Percentiles rank a stretch among this genome's conserved stretches.
These are phyloP conservation scores for Agrotis clavis DNA, from an alignment of 2,888 invertebrate species.

Conservation along the genomic window DNA sequence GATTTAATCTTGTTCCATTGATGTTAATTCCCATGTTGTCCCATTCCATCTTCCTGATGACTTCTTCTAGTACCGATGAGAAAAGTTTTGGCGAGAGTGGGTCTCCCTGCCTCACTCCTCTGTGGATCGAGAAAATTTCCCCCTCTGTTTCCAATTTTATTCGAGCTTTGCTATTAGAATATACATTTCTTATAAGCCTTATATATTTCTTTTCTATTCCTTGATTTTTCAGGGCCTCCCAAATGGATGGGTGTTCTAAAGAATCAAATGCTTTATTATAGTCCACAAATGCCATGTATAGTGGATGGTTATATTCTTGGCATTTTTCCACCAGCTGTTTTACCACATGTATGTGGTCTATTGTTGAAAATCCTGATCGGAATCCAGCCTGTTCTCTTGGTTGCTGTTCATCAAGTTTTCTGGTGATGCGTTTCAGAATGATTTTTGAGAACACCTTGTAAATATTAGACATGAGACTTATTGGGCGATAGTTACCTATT, in stretches of 20 bases:
- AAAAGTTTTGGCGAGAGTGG: background rate
- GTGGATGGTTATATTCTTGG: background rate
- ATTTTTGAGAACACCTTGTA: no score
- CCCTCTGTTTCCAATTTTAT: background rate
- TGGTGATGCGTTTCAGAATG: no score
- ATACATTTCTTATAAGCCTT: background rate
- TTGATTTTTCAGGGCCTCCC: background rate
- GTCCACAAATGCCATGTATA: background rate
- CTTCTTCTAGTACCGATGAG: background rate
- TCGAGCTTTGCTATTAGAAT: background rate
- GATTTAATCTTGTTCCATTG: background rate
- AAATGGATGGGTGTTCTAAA: background rate
- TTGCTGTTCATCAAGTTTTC: no score
- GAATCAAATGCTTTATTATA: background rate
- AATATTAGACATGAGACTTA: no score
- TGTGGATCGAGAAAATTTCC: background rate
- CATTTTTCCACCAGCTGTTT: no score
- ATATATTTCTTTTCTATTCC: background rate
- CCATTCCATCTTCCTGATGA: background rate
- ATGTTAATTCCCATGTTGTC: background rate
- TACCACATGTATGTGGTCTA: no score
- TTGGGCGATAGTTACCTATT: no score
- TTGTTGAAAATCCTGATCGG: no score
- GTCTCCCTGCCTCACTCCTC: background rate
- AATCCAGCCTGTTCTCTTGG: no score